Evolutionary conservation across 1,140 invertebrate species (phyloP).

Genomic region (Bacillus rossius): DNA sequence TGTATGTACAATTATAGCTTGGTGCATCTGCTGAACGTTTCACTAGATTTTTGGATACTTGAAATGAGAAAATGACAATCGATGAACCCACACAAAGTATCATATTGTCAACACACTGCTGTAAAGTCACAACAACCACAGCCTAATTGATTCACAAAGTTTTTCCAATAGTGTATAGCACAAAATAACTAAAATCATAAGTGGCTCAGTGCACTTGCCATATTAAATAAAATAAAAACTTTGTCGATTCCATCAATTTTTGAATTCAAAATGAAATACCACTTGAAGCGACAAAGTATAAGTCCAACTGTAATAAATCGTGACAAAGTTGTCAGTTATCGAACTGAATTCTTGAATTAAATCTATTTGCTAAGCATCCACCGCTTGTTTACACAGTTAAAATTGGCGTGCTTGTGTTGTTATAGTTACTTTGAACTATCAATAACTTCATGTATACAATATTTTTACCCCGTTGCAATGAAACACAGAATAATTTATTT

Average conservation of each 20-base stretch:
- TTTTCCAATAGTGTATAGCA: constrained; percentile 27
- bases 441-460: too few relatives aligned
- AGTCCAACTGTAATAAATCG: constrained; percentile 8
- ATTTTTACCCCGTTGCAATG: too few relatives aligned
- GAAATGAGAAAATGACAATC: constrained; percentile 18
- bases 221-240: constrained; percentile 30
- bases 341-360: constrained; percentile 15
- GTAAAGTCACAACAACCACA: too few relatives aligned
- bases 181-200: constrained; percentile 34
- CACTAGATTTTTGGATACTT: constrained; percentile 24
- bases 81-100: neutral
- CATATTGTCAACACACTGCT: too few relatives aligned
- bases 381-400: constrained; percentile 23
- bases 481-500: too few relatives aligned
- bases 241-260: constrained; percentile 32
- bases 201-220: constrained; percentile 32
- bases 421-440: too few relatives aligned
- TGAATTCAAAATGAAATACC: constrained; percentile 30
- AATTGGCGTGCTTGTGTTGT: neutral
- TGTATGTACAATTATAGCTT: constrained; percentile 20
- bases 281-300: constrained; percentile 22
- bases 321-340: constrained; percentile 6
- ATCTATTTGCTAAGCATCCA: constrained; percentile 24
- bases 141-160: too few relatives aligned
- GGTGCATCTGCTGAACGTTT: constrained; percentile 21